A percentile compares a stretch with the other conserved stretches of the same genome.
These are phyloP conservation scores for Leucophenga maculata DNA, from an alignment of 2,888 invertebrate genomes.

Conservation along the genomic window DNA sequence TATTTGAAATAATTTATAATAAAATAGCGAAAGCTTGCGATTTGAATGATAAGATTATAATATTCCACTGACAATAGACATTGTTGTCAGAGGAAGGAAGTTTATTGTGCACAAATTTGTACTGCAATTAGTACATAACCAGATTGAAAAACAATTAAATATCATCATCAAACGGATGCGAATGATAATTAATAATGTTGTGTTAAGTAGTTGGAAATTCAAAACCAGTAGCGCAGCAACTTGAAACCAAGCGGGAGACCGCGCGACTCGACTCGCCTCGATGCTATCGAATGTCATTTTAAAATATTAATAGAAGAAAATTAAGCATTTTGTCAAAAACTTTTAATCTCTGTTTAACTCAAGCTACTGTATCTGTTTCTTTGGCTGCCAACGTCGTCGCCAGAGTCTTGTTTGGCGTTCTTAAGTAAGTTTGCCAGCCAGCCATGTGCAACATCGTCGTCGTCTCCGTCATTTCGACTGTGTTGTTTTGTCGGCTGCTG, in stretches of 20 bases:
- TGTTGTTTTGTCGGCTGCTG: background rate
- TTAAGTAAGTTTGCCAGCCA: conserved; percentile 2
- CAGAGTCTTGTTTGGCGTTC: background rate
- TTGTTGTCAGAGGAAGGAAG: background rate
- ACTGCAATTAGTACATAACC: background rate
- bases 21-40: conserved; percentile 45
- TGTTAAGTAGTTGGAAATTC: too few relatives aligned
- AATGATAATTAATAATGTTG: conserved; percentile 15
- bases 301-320: conserved; percentile 64
- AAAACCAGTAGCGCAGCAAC: too few relatives aligned
- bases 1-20: conserved; percentile 25
- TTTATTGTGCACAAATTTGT: conserved; percentile 1
- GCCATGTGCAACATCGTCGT: background rate
- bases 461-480: background rate
- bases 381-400: background rate
- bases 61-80: background rate
- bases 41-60: conserved; percentile 1
- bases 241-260: too few relatives aligned
- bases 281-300: background rate
- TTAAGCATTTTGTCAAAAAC: conserved; percentile 52
- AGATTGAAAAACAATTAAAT: conserved; percentile 7
- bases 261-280: background rate
- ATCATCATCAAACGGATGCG: background rate
- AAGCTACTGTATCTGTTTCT: background rate
- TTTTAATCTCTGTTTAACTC: conserved; percentile 18